Percentiles rank a stretch among this genome's conserved stretches.
phyloP scores from a whole-genome alignment of 2,113 vertebrate genomes.

The Callorhinus ursinus region DNA sequence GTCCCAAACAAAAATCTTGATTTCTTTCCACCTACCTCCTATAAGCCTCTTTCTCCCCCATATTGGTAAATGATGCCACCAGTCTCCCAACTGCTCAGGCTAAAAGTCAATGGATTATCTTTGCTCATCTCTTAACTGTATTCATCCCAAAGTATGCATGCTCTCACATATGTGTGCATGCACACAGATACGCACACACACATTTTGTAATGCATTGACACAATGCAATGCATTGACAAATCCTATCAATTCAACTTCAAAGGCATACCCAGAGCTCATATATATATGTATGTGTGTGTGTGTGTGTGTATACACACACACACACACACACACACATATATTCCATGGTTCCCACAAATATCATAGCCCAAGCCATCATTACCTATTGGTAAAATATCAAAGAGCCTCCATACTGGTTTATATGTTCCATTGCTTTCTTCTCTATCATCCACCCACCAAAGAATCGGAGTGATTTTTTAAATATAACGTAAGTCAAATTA shows the following conservation, averaged over 20 bases:
- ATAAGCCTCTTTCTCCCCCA: neutral
- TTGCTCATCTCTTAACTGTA: neutral
- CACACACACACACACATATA: too few relatives aligned
- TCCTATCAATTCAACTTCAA: neutral
- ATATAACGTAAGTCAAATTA: neutral
- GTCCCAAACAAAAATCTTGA: neutral
- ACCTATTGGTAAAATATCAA: neutral
- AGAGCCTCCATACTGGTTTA: neutral
- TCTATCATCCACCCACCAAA: neutral
- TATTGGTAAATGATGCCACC: neutral
- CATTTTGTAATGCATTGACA: neutral
- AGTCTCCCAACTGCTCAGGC: neutral
- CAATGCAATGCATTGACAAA: neutral
- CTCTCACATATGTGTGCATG: neutral
- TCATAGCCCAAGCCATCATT: neutral
- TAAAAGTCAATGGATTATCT: neutral
- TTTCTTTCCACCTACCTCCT: neutral
- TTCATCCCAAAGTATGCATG: neutral
- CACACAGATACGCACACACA: neutral
- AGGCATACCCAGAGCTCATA: neutral
- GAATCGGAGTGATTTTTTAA: neutral
- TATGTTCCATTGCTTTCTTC: neutral
- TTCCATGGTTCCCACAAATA: neutral
- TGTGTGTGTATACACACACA: too few relatives aligned
- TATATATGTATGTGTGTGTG: too few relatives aligned